A percentile compares a stretch with the other conserved stretches of the same genome.
Evolutionary conservation across 2,888 invertebrate genomes (phyloP).

Genomic region (Hedya salicella): DNA sequence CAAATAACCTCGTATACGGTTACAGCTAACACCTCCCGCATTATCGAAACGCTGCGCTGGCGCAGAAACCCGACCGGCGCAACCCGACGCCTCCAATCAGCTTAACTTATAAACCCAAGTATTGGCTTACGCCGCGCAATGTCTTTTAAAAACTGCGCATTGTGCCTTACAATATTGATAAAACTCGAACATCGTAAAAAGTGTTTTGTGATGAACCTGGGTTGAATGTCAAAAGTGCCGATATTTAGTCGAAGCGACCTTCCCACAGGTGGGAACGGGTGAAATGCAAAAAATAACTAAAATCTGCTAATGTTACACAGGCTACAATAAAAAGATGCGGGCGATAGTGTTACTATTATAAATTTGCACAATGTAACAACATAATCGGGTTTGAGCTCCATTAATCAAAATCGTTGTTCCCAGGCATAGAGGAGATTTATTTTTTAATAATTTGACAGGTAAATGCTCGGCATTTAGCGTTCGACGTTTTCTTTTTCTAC

Average conservation of each 20-base stretch:
- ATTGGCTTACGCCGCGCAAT: slow-evolving; percentile 53
- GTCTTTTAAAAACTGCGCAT: slow-evolving; percentile 41
- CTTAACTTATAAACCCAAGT: slow-evolving; percentile 48
- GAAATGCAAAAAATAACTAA: slow-evolving; percentile 49
- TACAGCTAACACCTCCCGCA: slow-evolving; percentile 56
- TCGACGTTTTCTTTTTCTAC: slow-evolving; percentile 63
- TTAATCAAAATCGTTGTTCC: slow-evolving; percentile 81
- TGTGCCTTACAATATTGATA: slow-evolving; percentile 53
- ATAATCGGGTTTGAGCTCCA: slow-evolving; percentile 76
- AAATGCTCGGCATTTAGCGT: slow-evolving; percentile 83
- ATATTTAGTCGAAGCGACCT: slow-evolving; percentile 52
- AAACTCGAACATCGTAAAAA: slow-evolving; percentile 56
- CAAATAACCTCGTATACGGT: slow-evolving; percentile 55
- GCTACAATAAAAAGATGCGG: slow-evolving; percentile 61
- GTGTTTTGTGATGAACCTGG: slow-evolving; percentile 61
- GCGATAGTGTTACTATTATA: slow-evolving; percentile 60
- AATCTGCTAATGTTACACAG: slow-evolving; percentile 64
- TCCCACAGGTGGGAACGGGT: slow-evolving; percentile 78
- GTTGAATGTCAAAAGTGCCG: slow-evolving; percentile 72
- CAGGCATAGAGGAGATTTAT: slow-evolving; percentile 73
- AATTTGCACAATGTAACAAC: slow-evolving; percentile 64
- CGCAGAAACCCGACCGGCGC: slow-evolving; percentile 55
- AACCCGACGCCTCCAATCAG: slow-evolving; percentile 44
- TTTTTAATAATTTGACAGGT: slow-evolving; percentile 83
- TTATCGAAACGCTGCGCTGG: slow-evolving; percentile 54